Evolutionary conservation across 1,140 invertebrate species (phyloP).

Genomic region (Lepeophtheirus salmonis): DNA sequence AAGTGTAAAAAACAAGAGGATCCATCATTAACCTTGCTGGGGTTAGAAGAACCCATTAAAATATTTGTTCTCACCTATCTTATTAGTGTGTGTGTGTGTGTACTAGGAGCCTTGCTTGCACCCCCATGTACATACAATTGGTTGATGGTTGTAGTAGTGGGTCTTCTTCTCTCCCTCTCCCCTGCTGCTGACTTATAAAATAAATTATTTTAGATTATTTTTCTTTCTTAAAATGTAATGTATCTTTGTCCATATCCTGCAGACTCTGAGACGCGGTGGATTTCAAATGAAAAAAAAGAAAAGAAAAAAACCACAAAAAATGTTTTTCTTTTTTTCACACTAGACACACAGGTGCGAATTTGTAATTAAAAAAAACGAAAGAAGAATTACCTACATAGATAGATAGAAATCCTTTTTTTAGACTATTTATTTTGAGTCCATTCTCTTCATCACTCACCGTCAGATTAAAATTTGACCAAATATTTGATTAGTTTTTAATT

Average conservation of each 20-base stretch:
- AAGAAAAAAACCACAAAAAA: background rate
- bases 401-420: too few relatives aligned
- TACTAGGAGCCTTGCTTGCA: too few relatives aligned
- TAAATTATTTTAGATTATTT: background rate
- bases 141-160: too few relatives aligned
- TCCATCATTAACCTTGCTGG: background rate
- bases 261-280: background rate
- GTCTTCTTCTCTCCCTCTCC: background rate
- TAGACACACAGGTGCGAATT: background rate
- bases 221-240: background rate
- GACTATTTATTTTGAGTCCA: too few relatives aligned
- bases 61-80: background rate
- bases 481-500: too few relatives aligned
- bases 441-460: too few relatives aligned
- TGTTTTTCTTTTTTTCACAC: background rate
- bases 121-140: too few relatives aligned
- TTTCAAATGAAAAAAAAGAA: background rate
- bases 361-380: conserved; percentile 1
- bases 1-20: background rate
- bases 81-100: too few relatives aligned
- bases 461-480: too few relatives aligned
- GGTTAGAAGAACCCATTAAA: background rate
- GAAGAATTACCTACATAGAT: too few relatives aligned
- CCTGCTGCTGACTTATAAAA: background rate
- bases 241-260: background rate